These are phyloP conservation scores for Halcyon leucocephala DNA, from an alignment of 2,797 vertebrate species.

Conservation along the genomic window DNA sequence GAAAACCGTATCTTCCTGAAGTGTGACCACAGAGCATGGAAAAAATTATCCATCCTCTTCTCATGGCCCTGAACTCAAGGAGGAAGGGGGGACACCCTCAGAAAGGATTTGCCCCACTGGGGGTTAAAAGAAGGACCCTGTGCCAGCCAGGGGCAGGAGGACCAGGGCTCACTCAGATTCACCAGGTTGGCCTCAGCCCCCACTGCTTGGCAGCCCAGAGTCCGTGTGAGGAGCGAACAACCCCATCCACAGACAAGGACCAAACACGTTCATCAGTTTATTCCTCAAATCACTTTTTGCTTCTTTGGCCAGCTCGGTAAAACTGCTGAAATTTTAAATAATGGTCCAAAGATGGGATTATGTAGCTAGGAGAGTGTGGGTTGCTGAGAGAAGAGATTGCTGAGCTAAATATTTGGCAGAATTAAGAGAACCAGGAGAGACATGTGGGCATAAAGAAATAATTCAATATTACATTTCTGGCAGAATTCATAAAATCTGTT, in stretches of 20 bases:
- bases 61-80: rapidly evolving
- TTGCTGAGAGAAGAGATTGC: conserved; percentile 49
- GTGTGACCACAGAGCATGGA: rapidly evolving
- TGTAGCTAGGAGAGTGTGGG: conserved; percentile 32
- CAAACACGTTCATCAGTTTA: neutral
- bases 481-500: conserved; percentile 32
- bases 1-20: neutral
- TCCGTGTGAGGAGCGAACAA: rapidly evolving
- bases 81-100: neutral
- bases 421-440: conserved; percentile 62
- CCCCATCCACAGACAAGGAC: neutral
- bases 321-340: conserved; percentile 28
- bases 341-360: conserved; percentile 15
- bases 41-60: neutral
- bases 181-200: neutral
- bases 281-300: neutral
- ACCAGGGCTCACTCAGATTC: rapidly evolving
- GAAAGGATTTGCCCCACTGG: neutral
- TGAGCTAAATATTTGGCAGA: conserved; percentile 70
- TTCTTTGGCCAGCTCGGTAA: neutral
- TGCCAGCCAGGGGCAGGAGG: neutral
- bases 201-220: neutral
- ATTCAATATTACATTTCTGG: conserved; percentile 54
- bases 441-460: conserved; percentile 58
- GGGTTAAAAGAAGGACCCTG: neutral